These are phyloP conservation scores for Nycticebus coucang DNA, from an alignment of 2,113 vertebrate genomes.

Conservation along the genomic window DNA sequence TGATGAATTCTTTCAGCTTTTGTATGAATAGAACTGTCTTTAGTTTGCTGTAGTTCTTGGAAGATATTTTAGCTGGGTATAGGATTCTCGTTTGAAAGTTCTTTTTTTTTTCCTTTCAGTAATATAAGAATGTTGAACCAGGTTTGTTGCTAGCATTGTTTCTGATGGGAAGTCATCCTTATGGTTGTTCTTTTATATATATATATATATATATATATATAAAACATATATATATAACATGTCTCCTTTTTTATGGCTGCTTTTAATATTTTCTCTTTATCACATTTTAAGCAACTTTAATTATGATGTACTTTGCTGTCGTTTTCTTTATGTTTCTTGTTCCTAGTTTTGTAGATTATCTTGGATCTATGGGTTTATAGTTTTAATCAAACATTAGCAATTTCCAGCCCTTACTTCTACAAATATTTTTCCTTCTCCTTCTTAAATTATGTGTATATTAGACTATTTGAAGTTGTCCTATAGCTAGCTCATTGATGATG, in stretches of 20 bases:
- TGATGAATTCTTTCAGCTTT: slow-evolving; percentile 34
- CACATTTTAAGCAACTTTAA: not conserved
- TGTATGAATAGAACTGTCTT: not conserved
- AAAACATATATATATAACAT: not conserved
- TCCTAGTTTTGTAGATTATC: not conserved
- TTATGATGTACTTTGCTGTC: not conserved
- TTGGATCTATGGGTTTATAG: not conserved
- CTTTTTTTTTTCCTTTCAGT: not conserved
- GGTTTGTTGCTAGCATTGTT: not conserved
- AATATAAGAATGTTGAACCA: not conserved
- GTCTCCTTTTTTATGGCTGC: not conserved
- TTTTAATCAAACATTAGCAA: slow-evolving; percentile 15
- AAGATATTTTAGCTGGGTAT: not conserved
- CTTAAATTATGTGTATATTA: not conserved
- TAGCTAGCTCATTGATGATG: not conserved
- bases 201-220: not conserved
- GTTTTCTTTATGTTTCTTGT: slow-evolving; percentile 3
- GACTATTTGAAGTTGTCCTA: not conserved
- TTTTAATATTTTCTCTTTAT: slow-evolving; percentile 15
- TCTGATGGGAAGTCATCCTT: not conserved
- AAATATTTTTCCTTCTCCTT: not conserved
- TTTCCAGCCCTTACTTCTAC: not conserved
- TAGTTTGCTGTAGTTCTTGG: not conserved
- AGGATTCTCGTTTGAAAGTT: not conserved
- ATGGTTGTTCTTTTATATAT: not conserved